Evolutionary conservation across 2,113 vertebrate genomes (phyloP).

Genomic region (Orcinus orca): DNA sequence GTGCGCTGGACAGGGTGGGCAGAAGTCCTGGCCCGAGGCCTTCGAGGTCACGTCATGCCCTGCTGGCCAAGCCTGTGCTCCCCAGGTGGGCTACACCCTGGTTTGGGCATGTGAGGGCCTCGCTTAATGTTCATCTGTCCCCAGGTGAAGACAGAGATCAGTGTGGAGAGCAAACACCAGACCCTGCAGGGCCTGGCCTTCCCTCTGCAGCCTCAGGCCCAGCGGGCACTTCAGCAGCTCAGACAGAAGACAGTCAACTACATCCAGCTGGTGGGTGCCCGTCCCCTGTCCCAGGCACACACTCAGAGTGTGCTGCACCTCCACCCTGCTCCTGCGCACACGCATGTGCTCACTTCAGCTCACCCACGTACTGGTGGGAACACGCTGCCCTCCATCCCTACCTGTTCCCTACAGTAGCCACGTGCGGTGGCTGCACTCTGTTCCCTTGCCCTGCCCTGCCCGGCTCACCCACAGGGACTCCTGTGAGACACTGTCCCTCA

Average conservation of each 20-base stretch:
- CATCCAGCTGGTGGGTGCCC: conserved; percentile 92
- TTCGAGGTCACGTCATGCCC: background rate
- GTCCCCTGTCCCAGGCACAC: background rate
- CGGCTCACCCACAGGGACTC: fast-evolving
- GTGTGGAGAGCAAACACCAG: conserved; percentile 94
- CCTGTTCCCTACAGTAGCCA: fast-evolving
- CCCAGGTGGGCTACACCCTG: background rate
- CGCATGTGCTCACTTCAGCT: fast-evolving
- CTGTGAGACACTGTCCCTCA: background rate
- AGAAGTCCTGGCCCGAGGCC: background rate
- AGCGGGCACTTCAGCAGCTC: conserved; percentile 92
- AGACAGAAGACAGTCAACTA: conserved; percentile 94
- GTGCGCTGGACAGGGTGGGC: fast-evolving
- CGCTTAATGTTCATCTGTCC: background rate
- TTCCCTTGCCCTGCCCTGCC: background rate
- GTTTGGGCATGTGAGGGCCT: background rate
- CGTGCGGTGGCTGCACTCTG: fast-evolving
- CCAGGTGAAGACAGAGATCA: conserved; percentile 96
- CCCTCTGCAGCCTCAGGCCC: conserved; percentile 93
- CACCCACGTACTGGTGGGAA: fast-evolving
- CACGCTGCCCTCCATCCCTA: background rate
- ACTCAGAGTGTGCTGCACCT: fast-evolving
- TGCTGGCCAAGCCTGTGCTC: background rate
- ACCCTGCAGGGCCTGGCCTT: conserved; percentile 96
- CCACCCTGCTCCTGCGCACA: background rate